These are phyloP conservation scores for Apis dorsata DNA, from an alignment of 1,140 invertebrate species.

Conservation along the genomic window DNA sequence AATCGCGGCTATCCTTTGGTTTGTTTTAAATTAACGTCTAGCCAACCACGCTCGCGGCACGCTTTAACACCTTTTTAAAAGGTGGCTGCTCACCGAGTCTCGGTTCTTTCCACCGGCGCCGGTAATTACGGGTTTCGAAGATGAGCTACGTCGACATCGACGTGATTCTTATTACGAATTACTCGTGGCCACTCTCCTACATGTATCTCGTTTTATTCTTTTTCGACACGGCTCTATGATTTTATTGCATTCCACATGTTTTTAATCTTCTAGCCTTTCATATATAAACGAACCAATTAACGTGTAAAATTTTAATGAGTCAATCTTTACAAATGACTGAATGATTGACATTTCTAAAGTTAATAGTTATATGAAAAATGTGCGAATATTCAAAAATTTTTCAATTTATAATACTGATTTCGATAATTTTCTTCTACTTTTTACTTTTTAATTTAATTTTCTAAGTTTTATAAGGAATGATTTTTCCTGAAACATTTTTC, in stretches of 20 bases:
- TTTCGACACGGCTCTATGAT: slow-evolving; percentile 2
- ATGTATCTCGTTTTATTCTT: neutral
- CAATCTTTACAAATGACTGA: neutral
- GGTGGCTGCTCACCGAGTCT: slow-evolving; percentile 45
- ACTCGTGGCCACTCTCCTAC: slow-evolving; percentile 17
- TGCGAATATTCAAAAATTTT: neutral
- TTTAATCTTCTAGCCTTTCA: neutral
- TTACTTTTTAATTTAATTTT: too few relatives aligned
- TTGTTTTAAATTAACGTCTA: slow-evolving; percentile 77
- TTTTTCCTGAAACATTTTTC: too few relatives aligned
- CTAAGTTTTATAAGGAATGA: too few relatives aligned
- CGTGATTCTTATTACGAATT: slow-evolving; percentile 58
- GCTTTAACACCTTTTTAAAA: slow-evolving; percentile 76
- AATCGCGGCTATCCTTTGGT: slow-evolving; percentile 65
- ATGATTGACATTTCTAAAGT: neutral
- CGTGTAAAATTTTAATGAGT: slow-evolving; percentile 1
- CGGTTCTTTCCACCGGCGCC: slow-evolving; percentile 50
- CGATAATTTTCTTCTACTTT: too few relatives aligned
- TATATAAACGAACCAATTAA: neutral
- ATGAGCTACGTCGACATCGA: slow-evolving; percentile 50
- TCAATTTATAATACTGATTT: too few relatives aligned
- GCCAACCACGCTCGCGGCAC: slow-evolving; percentile 65
- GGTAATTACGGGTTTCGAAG: slow-evolving; percentile 62
- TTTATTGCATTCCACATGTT: neutral
- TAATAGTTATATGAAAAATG: too few relatives aligned